phyloP scores from a whole-genome alignment of 2,888 invertebrate genomes.

The Allacma fusca region DNA sequence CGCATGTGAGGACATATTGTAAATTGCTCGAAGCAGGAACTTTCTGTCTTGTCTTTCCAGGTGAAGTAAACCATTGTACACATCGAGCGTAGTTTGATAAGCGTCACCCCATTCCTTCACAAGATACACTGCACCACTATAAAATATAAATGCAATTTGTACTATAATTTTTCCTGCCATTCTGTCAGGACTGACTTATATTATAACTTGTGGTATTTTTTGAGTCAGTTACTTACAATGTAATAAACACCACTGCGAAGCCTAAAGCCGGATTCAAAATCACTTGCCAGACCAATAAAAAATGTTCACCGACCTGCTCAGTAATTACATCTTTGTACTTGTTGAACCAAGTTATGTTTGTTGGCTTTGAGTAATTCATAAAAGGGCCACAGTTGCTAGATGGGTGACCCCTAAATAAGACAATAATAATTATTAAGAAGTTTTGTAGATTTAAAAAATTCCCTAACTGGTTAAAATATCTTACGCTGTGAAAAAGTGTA shows the following conservation, averaged over 20 bases:
- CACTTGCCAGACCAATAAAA: not conserved
- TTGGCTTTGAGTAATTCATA: too few species aligned
- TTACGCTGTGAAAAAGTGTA: too few species aligned
- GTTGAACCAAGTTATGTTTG: too few species aligned
- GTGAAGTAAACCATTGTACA: constrained; percentile 42
- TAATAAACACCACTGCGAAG: not conserved
- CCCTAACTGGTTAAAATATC: too few species aligned
- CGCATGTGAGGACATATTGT: constrained; percentile 44
- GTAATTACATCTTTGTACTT: not conserved
- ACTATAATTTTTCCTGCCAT: too few species aligned
- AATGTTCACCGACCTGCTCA: not conserved
- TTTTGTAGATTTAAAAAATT: too few species aligned
- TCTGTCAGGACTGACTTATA: too few species aligned
- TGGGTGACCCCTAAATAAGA: too few species aligned
- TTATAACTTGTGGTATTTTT: too few species aligned
- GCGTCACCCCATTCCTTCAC: constrained; percentile 46
- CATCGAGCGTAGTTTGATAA: constrained; percentile 42
- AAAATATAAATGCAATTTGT: not conserved
- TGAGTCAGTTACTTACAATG: not conserved
- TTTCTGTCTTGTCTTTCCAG: constrained; percentile 54
- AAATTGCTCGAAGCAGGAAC: constrained; percentile 54
- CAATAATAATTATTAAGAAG: too few species aligned
- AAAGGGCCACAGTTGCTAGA: too few species aligned
- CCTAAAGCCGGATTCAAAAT: not conserved
- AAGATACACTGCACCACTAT: constrained; percentile 47